phyloP scores from a whole-genome alignment of 2,888 invertebrate species.

The Trachelus troglodyta region DNA sequence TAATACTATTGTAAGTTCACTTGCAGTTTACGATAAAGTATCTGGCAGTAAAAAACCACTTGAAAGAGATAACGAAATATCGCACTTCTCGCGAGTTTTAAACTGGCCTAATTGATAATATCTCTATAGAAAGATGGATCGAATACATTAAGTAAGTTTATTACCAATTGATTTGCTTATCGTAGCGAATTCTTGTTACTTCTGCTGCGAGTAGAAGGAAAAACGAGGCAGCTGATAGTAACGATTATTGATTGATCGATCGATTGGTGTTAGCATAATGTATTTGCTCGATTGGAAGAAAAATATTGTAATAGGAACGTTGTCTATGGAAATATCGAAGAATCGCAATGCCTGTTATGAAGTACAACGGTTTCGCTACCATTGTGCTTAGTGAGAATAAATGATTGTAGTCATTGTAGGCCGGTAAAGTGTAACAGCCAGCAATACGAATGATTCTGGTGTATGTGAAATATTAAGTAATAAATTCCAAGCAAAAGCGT shows the following conservation, averaged over 20 bases:
- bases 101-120: background rate
- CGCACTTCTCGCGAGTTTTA: background rate
- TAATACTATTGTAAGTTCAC: constrained; percentile 15
- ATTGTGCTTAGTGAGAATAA: background rate
- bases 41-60: background rate
- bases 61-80: background rate
- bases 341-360: background rate
- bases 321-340: constrained; percentile 21
- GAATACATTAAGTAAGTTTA: background rate
- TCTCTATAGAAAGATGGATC: background rate
- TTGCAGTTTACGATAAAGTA: background rate
- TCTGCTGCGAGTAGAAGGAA: constrained; percentile 31
- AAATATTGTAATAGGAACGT: constrained; percentile 36
- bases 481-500: background rate
- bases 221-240: constrained; percentile 9
- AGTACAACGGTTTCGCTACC: background rate
- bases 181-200: constrained; percentile 4
- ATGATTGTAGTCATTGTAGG: background rate
- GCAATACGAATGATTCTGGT: background rate
- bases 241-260: constrained; percentile 5
- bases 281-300: constrained; percentile 16
- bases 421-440: background rate
- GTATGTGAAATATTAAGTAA: background rate
- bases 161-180: background rate
- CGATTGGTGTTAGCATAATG: background rate